phyloP scores from a whole-genome alignment of 92 coral and sea anemone genomes.

The Bergia puertoricense region DNA sequence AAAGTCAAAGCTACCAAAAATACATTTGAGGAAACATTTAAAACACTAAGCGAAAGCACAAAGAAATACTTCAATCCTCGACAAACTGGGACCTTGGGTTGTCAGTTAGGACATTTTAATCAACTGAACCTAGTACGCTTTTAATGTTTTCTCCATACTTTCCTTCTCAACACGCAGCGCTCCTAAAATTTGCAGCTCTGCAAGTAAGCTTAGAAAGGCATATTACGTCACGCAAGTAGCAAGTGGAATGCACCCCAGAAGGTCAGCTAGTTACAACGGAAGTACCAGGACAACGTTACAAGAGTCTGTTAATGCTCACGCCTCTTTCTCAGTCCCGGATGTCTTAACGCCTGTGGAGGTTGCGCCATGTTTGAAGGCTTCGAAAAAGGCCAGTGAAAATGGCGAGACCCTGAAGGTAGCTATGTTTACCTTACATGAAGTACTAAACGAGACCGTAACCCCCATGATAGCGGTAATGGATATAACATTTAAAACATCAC shows the following conservation, averaged over 20 bases:
- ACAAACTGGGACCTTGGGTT: too few relatives aligned
- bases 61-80: too few relatives aligned
- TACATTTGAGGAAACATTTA: too few relatives aligned
- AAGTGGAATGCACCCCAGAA: not conserved
- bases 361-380: not conserved
- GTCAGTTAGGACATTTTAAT: too few relatives aligned
- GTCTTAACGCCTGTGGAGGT: slow-evolving; percentile 22
- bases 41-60: too few relatives aligned
- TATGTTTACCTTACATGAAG: not conserved
- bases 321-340: slow-evolving; percentile 29
- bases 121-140: too few relatives aligned
- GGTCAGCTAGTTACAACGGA: slow-evolving; percentile 2
- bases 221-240: not conserved
- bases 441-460: not conserved
- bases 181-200: not conserved
- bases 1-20: too few relatives aligned
- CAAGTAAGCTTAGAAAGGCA: not conserved
- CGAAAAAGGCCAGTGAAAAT: not conserved
- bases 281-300: not conserved
- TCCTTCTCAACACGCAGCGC: not conserved
- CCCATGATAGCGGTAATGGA: too few relatives aligned
- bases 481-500: too few relatives aligned
- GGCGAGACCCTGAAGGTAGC: not conserved
- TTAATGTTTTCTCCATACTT: too few relatives aligned
- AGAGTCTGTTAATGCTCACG: not conserved